Conservation (phyloP, 2,113 vertebrate genomes). For the Rhodinocichla rosea region DNA sequence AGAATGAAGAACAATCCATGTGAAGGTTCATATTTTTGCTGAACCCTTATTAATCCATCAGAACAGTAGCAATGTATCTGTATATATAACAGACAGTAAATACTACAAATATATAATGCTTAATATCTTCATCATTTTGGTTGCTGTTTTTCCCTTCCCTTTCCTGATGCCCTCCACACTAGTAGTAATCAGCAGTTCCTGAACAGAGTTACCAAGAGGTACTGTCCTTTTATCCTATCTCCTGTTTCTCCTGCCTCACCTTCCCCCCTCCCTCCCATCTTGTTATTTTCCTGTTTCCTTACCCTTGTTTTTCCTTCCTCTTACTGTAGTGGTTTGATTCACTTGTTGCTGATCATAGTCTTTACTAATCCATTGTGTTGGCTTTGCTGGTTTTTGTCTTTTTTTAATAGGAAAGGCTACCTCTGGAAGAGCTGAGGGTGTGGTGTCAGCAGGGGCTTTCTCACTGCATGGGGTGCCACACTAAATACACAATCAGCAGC, state of each 20-base stretch:
- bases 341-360: constrained; percentile 13
- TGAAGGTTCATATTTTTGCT: background rate
- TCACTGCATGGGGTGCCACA: background rate
- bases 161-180: constrained; percentile 60
- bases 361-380: constrained; percentile 27
- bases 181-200: constrained; percentile 67
- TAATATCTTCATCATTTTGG: constrained; percentile 61
- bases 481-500: background rate
- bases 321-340: background rate
- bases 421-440: constrained; percentile 24
- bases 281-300: background rate
- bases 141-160: constrained; percentile 69
- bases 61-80: background rate
- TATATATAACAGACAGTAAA: background rate
- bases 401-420: constrained; percentile 43
- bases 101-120: constrained; percentile 1
- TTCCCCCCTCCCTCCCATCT: background rate
- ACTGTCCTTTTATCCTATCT: constrained; percentile 63
- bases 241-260: background rate
- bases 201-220: constrained; percentile 66
- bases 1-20: background rate
- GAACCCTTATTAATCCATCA: background rate
- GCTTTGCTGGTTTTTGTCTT: background rate
- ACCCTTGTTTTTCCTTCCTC: background rate
- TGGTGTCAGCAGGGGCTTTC: background rate